Evolutionary conservation across 1,140 invertebrate species (phyloP), one percentile per base, ranked within the genome.

Genomic region (Halesus radiatus): DNA sequence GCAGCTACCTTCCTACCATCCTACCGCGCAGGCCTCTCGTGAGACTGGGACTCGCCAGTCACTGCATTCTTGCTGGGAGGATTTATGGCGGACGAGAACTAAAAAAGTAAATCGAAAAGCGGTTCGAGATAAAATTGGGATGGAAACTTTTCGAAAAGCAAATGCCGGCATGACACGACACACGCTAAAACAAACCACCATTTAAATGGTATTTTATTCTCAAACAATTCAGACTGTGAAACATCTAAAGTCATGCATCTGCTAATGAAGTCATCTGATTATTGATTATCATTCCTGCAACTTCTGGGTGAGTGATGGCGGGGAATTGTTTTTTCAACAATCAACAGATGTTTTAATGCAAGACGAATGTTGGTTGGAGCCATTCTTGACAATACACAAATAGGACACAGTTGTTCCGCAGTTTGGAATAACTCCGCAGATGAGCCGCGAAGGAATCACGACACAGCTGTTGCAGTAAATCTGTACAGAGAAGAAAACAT

Each of bases 391-490:
- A 54, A 16, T 20, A 58, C 10, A 75, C 53, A 37, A 58, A 58
- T 75, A 52, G 3, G 72, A 74, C 58, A 8, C 72, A 29, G 72
- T 58, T 58, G 72, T 75, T 75, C 64, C 16, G 53, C 29, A 10
- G 64, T 32, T 58, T 22, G 23, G 29, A 37, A 32, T 58, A 45
- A 75, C 18, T n/a, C 73, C 53, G 73, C 53, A 75, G 54, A 75
- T 58, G 53, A 60, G 54, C 75, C 37, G n/a, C 16, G 58, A 37
- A 15, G 32, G 56, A 64, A 15, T 62, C 56, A 50, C 64, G 77
- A 81, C 72, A 77, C 81, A 82, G 81, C 81, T 82, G 79, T 78
- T 74, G 66, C 76, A 18, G 79, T 80, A 83, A 80, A 83, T 80
- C 76, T 81, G 79, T 70, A 64, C 74, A 54, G 62, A 52, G 77